Evolutionary conservation across 2,888 invertebrate genomes (phyloP).

Genomic region (Carpatolechia fugitivella): DNA sequence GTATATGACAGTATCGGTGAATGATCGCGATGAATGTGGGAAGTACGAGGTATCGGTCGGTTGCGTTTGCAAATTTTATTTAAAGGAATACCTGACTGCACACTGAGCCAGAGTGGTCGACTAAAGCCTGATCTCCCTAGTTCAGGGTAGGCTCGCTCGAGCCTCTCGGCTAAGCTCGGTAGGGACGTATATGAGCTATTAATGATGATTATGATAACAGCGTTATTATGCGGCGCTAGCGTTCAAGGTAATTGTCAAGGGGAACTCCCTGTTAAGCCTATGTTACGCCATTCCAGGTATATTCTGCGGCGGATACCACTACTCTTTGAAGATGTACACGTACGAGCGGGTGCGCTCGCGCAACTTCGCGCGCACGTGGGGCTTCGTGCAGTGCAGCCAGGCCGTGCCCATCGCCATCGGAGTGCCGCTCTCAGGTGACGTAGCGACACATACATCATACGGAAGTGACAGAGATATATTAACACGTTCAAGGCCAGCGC

Average conservation of each 20-base stretch:
- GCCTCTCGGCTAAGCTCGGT: no score
- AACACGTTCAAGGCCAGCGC: background rate
- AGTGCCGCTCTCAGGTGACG: conserved; percentile 88
- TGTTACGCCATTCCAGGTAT: conserved; percentile 78
- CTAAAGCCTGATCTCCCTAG: no score
- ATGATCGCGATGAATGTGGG: no score
- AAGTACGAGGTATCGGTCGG: no score
- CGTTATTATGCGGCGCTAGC: background rate
- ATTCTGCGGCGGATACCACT: conserved; percentile 93
- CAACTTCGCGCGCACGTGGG: conserved; percentile 93
- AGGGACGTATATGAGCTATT: no score
- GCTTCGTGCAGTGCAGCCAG: conserved; percentile 92
- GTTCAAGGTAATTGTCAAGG: background rate
- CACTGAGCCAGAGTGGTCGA: no score
- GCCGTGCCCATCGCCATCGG: conserved; percentile 91
- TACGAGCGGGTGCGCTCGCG: conserved; percentile 91
- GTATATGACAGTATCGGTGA: no score
- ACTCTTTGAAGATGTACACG: conserved; percentile 93
- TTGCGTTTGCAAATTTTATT: no score
- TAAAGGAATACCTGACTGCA: no score
- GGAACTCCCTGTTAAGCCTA: no score
- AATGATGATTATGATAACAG: no score
- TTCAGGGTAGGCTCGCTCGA: no score
- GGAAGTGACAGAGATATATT: background rate
- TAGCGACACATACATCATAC: background rate